Conservation (phyloP, 2,113 vertebrate species). For the Myrmecophaga tridactyla region DNA sequence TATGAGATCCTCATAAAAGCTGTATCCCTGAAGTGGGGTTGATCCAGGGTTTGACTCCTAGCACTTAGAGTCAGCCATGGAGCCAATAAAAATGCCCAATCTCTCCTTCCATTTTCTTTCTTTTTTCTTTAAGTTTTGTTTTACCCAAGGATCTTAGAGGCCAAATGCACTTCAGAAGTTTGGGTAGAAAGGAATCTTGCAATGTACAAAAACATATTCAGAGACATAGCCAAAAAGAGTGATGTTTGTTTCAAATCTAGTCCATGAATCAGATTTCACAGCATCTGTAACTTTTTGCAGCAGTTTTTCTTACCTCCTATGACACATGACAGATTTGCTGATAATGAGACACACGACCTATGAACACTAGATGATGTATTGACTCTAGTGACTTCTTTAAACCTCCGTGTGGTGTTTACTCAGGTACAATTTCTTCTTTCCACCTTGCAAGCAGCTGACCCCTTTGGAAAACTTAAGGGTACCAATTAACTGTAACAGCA, state of each 20-base stretch:
- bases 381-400: background rate
- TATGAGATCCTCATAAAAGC: background rate
- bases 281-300: background rate
- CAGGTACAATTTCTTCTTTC: background rate
- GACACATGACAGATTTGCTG: background rate
- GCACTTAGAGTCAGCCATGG: background rate
- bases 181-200: background rate
- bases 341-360: background rate
- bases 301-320: background rate
- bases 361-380: background rate
- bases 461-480: background rate
- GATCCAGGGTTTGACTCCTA: background rate
- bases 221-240: background rate
- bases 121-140: background rate
- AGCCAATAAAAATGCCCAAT: background rate
- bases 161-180: background rate
- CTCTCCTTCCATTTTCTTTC: background rate
- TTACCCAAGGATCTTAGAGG: background rate
- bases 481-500: background rate
- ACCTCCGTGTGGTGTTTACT: background rate
- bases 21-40: background rate
- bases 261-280: background rate
- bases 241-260: background rate
- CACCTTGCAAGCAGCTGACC: background rate
- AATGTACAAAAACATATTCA: constrained; percentile 15